These are phyloP conservation scores for Trachythela sp. DNA, from an alignment of 64 coral and sea anemone species.

Conservation along the genomic window DNA sequence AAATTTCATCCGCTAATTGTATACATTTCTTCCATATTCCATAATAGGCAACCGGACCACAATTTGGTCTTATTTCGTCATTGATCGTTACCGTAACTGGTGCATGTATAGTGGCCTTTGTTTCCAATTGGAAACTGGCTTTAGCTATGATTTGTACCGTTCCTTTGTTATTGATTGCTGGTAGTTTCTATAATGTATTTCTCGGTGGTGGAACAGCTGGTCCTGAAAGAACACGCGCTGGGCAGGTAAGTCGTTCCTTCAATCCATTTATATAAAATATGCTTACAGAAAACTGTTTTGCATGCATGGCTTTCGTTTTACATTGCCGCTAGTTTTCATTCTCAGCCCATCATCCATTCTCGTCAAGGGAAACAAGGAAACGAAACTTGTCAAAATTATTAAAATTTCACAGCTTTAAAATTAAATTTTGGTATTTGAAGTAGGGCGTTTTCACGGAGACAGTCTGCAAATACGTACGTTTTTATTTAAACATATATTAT, in stretches of 20 bases:
- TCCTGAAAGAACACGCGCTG: neutral
- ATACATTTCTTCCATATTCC: too few species aligned
- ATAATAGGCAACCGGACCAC: neutral
- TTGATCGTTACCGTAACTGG: neutral
- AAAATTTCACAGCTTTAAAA: too few species aligned
- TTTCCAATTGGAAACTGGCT: neutral
- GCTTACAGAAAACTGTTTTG: neutral
- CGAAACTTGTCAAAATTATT: too few species aligned
- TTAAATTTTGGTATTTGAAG: too few species aligned
- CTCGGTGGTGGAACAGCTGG: neutral
- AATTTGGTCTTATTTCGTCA: slow-evolving; percentile 3
- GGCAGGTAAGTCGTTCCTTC: neutral
- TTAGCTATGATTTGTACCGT: neutral
- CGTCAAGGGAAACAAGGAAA: too few species aligned
- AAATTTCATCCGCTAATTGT: too few species aligned
- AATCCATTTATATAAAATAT: neutral
- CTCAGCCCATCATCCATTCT: too few species aligned
- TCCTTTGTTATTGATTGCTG: neutral
- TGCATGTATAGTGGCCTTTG: neutral
- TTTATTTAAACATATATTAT: too few species aligned
- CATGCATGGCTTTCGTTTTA: neutral
- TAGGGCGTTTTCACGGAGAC: too few species aligned
- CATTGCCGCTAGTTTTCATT: too few species aligned
- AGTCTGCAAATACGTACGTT: too few species aligned
- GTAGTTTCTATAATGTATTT: neutral